Evolutionary conservation across 2,113 vertebrate species (phyloP).

Genomic region (Callospermophilus lateralis): DNA sequence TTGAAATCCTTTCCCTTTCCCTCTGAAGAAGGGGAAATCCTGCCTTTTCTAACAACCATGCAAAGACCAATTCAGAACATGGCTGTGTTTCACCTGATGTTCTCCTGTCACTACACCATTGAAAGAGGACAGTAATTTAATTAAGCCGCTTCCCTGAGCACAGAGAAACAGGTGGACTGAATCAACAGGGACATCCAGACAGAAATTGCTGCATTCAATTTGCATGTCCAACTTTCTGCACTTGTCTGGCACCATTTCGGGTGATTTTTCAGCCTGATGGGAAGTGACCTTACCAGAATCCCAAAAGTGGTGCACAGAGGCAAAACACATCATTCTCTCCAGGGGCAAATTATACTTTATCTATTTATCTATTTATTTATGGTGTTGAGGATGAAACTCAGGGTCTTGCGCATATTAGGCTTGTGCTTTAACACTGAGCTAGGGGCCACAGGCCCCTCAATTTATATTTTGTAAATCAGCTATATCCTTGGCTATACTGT

Average conservation of each 20-base stretch:
- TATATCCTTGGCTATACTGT: background rate
- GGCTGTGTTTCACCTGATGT: background rate
- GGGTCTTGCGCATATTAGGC: background rate
- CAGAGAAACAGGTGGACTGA: background rate
- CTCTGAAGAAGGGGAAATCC: background rate
- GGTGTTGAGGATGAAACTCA: background rate
- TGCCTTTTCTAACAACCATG: background rate
- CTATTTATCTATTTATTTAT: background rate
- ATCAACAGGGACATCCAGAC: background rate
- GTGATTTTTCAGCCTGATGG: background rate
- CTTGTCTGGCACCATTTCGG: background rate
- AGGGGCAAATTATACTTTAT: background rate
- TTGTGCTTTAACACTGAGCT: background rate
- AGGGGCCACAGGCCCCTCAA: background rate
- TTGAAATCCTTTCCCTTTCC: background rate
- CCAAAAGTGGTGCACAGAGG: background rate
- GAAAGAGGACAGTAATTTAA: background rate
- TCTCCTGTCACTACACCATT: background rate
- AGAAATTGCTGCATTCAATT: background rate
- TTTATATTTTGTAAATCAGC: background rate
- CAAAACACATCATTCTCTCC: background rate
- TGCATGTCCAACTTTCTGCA: background rate
- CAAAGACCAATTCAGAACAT: background rate
- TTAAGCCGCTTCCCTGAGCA: background rate
- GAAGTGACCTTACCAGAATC: background rate